Conservation (phyloP, 2,888 invertebrate species). For the Merodon equestris region DNA sequence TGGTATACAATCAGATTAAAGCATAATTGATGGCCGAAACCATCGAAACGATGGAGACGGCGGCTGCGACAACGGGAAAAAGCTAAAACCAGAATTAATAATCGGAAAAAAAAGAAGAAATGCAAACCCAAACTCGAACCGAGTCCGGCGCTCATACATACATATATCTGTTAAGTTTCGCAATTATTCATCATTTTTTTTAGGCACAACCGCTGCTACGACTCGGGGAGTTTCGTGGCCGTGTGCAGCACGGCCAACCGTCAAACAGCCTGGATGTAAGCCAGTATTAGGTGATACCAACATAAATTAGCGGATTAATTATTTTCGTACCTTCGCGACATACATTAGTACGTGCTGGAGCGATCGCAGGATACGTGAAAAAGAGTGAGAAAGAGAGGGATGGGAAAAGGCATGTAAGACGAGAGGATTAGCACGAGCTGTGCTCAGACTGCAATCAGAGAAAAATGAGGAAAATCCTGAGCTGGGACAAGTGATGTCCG, state of each 20-base stretch:
- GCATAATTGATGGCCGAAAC: conserved; percentile 67
- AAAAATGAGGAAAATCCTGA: conserved; percentile 51
- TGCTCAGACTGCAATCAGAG: conserved; percentile 41
- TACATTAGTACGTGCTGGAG: too few relatives aligned
- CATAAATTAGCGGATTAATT: conserved; percentile 71
- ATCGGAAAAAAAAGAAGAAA: conserved; percentile 14
- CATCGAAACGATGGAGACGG: too few relatives aligned
- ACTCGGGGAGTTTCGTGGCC: conserved; percentile 38
- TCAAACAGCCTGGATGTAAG: conserved; percentile 55
- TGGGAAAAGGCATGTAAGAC: conserved; percentile 50
- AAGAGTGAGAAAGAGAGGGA: conserved; percentile 2
- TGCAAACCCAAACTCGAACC: conserved; percentile 11
- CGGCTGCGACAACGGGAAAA: conserved; percentile 10
- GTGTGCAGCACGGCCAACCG: conserved; percentile 22
- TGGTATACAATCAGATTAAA: conserved; percentile 65
- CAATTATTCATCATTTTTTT: conserved; percentile 59
- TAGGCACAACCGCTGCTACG: conserved; percentile 21
- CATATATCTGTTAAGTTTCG: conserved; percentile 64
- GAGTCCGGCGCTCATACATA: conserved; percentile 59
- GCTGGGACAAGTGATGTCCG: conserved; percentile 36
- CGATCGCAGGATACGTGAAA: too few relatives aligned
- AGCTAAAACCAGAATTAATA: conserved; percentile 66
- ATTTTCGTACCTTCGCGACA: conserved; percentile 60
- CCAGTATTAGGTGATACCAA: conserved; percentile 65
- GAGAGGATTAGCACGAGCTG: conserved; percentile 64